Conservation (phyloP, 2,797 vertebrate species). For the Amblyraja radiata region DNA sequence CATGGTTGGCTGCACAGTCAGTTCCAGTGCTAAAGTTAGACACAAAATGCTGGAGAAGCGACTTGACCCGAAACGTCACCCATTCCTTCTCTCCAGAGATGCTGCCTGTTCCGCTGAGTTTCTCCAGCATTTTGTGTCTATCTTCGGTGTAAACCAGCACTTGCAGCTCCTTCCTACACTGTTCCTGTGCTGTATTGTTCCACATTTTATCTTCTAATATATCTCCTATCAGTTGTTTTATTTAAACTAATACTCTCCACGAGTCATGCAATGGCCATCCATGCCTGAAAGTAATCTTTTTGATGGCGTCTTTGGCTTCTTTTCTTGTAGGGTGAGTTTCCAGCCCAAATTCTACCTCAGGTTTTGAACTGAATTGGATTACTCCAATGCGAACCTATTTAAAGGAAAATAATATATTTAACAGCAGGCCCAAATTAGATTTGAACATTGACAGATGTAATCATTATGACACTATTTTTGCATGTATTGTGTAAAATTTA, state of each 20-base stretch:
- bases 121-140: no score
- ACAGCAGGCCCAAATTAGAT: background rate
- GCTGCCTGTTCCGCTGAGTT: no score
- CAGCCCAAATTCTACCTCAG: constrained; percentile 41
- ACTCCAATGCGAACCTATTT: constrained; percentile 40
- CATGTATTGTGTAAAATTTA: background rate
- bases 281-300: constrained; percentile 40
- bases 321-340: constrained; percentile 41
- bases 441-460: background rate
- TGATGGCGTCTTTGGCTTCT: constrained; percentile 41
- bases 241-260: background rate
- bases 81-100: no score
- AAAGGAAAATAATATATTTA: background rate
- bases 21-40: no score
- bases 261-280: background rate
- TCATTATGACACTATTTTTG: background rate
- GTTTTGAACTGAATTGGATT: constrained; percentile 43
- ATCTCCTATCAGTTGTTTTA: background rate
- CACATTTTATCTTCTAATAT: background rate
- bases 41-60: no score
- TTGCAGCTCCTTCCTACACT: no score
- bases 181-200: background rate
- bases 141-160: no score
- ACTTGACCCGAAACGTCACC: no score
- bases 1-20: no score